Evolutionary conservation across 2,888 invertebrate genomes (phyloP).

Genomic region (Drosophila anceps): DNA sequence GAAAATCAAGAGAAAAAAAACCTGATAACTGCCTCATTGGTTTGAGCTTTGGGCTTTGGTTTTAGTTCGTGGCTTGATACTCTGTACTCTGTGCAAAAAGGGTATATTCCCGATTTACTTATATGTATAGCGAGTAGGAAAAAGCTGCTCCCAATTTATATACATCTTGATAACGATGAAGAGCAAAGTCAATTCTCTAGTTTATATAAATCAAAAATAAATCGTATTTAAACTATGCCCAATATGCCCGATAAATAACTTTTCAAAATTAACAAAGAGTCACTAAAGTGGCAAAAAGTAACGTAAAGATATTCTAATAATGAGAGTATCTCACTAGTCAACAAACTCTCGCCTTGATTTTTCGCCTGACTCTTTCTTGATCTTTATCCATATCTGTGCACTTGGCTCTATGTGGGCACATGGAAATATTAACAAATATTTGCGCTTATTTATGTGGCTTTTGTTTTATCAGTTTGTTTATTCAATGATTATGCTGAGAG

Average conservation of each 20-base stretch:
- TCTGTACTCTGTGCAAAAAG: background rate
- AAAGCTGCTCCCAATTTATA: background rate
- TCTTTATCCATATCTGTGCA: slow-evolving; percentile 71
- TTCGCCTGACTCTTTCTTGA: slow-evolving; percentile 46
- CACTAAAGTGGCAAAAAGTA: background rate
- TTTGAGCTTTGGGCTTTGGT: slow-evolving; percentile 21
- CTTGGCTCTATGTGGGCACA: slow-evolving; percentile 55
- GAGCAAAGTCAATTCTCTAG: background rate
- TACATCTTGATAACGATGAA: background rate
- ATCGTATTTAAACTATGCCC: background rate
- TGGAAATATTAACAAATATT: slow-evolving; percentile 70
- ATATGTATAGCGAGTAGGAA: no score
- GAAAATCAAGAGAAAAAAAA: slow-evolving; percentile 9
- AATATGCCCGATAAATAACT: no score
- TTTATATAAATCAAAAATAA: background rate
- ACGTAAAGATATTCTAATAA: background rate
- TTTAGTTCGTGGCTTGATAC: slow-evolving; percentile 24
- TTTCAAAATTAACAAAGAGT: background rate
- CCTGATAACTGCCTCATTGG: slow-evolving; percentile 47
- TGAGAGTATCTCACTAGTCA: slow-evolving; percentile 1
- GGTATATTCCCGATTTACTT: background rate
- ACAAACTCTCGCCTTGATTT: background rate
- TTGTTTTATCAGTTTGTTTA: slow-evolving; percentile 78
- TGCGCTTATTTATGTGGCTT: slow-evolving; percentile 71
- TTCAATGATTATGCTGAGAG: slow-evolving; percentile 66